Evolutionary conservation across 1,140 invertebrate genomes (phyloP).

Genomic region (Lepidurus apus): DNA sequence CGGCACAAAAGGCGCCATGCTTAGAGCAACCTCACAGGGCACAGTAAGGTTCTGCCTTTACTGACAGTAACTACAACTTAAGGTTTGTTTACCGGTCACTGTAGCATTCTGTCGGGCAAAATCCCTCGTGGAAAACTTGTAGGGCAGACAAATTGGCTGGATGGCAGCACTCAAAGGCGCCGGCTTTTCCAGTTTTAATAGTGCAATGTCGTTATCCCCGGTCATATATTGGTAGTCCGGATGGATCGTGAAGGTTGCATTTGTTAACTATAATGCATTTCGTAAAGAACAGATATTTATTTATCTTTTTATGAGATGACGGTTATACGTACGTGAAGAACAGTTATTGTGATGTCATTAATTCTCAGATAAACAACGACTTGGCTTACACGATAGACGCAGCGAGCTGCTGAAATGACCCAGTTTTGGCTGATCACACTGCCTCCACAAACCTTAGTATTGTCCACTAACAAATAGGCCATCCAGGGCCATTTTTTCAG

Average conservation of each 20-base stretch:
- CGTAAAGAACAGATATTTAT: neutral
- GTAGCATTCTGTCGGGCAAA: conserved; percentile 45
- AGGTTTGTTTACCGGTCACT: conserved; percentile 29
- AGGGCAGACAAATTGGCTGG: conserved; percentile 61
- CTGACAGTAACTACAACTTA: neutral
- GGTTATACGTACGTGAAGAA: neutral
- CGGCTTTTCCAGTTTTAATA: conserved; percentile 48
- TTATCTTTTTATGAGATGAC: neutral
- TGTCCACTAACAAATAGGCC: conserved; percentile 15
- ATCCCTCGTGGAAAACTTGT: conserved; percentile 46
- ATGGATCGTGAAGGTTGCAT: conserved; percentile 42
- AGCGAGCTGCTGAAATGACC: conserved; percentile 48
- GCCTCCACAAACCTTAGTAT: conserved; percentile 43
- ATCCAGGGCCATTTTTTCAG: conserved; percentile 30
- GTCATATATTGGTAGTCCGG: too few relatives aligned
- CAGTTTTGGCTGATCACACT: conserved; percentile 45
- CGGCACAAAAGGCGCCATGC: neutral
- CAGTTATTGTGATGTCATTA: neutral
- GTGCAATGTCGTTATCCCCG: conserved; percentile 56
- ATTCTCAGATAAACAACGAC: conserved; percentile 24
- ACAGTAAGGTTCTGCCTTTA: neutral
- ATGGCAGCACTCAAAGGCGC: conserved; percentile 53
- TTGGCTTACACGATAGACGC: conserved; percentile 34
- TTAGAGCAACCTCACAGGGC: too few relatives aligned
- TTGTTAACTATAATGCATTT: neutral